A percentile compares a stretch with the other conserved stretches of the same genome.
Evolutionary conservation across 1,140 invertebrate species (phyloP).

Genomic region (Magallana ariakensis): DNA sequence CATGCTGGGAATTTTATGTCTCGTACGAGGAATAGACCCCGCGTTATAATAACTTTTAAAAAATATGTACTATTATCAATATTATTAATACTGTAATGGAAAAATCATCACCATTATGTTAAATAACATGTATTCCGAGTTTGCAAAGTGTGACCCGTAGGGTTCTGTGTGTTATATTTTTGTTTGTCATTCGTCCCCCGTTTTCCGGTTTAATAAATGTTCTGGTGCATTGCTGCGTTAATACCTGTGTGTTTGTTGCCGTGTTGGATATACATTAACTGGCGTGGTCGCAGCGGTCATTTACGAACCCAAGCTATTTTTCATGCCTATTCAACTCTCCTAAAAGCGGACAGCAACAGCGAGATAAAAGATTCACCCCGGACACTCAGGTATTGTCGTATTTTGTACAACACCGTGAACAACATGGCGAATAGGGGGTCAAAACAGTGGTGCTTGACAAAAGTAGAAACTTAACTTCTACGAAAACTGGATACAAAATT

Average conservation of each 20-base stretch:
- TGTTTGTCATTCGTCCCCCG: not conserved
- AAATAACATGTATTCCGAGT: not conserved
- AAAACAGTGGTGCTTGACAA: conserved; percentile 48
- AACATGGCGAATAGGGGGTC: conserved; percentile 47
- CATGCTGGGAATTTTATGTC: too few relatives aligned
- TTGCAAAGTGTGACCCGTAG: not conserved
- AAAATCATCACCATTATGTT: not conserved
- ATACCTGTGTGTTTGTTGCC: not conserved
- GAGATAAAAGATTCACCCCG: not conserved
- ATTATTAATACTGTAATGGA: too few relatives aligned
- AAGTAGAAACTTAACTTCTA: conserved; percentile 50
- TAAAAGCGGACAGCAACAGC: too few relatives aligned
- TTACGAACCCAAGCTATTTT: not conserved
- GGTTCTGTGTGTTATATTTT: not conserved
- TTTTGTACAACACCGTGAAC: not conserved
- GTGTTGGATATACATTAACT: not conserved
- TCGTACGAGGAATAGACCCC: too few relatives aligned
- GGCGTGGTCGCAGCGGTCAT: too few relatives aligned
- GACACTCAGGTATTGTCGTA: not conserved
- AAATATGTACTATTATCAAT: too few relatives aligned
- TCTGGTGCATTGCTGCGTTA: too few relatives aligned
- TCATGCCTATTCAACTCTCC: not conserved
- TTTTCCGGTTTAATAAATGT: not conserved
- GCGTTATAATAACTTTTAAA: too few relatives aligned
- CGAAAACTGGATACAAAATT: conserved; percentile 45